phyloP scores from a whole-genome alignment of 2,113 vertebrate genomes.

The Aegypius monachus region DNA sequence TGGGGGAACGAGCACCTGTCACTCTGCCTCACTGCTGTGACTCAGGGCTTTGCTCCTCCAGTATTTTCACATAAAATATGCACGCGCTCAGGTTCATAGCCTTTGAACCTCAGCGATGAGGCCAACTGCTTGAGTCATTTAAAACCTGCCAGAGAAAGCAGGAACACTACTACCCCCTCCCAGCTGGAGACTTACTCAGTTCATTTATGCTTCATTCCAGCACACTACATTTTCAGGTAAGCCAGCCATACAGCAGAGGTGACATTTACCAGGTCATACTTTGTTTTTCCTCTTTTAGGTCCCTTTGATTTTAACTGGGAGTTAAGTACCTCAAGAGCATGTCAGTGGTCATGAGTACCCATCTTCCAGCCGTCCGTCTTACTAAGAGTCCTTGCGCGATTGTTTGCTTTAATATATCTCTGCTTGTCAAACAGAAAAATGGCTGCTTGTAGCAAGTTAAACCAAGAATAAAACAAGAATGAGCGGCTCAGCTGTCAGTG shows the following conservation, averaged over 20 bases:
- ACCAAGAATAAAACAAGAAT: neutral
- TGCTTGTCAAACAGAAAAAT: neutral
- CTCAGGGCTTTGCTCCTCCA: neutral
- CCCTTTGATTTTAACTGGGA: neutral
- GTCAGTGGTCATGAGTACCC: accelerated
- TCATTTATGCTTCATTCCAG: neutral
- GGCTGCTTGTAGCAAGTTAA: neutral
- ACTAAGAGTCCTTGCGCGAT: neutral
- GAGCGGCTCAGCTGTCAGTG: neutral
- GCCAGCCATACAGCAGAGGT: neutral
- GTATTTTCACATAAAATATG: neutral
- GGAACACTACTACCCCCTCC: neutral
- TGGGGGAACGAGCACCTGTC: neutral
- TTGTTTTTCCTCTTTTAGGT: neutral
- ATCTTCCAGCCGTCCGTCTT: neutral
- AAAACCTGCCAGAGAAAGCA: neutral
- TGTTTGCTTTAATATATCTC: neutral
- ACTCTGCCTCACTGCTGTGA: neutral
- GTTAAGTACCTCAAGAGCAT: neutral
- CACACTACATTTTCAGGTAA: neutral
- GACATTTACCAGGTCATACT: neutral
- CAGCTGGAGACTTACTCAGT: neutral
- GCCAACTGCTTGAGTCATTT: neutral
- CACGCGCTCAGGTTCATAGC: neutral
- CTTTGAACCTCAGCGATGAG: neutral